Conservation (phyloP, 2,113 vertebrate genomes). For the Spermophilus dauricus region DNA sequence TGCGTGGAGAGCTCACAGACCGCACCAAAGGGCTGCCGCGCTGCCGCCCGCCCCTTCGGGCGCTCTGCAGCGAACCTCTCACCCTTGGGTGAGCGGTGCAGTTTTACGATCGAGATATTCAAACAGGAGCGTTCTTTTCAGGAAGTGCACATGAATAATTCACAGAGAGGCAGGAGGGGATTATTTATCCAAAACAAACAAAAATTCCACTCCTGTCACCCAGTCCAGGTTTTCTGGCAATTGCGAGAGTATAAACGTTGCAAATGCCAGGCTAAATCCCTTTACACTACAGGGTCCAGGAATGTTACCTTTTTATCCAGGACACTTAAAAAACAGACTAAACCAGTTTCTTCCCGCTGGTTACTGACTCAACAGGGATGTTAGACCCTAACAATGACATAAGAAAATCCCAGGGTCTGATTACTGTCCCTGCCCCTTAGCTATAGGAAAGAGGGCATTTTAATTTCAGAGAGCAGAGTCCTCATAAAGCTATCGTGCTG, state of each 20-base stretch:
- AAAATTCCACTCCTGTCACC: constrained; percentile 45
- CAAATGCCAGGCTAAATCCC: not conserved
- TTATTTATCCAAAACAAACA: constrained; percentile 72
- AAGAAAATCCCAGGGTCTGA: not conserved
- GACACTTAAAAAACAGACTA: not conserved
- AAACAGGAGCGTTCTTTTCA: constrained; percentile 66
- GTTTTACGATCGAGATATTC: constrained; percentile 57
- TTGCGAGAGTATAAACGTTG: not conserved
- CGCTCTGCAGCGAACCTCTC: not conserved
- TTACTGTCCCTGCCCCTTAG: not conserved
- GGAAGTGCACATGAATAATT: constrained; percentile 70
- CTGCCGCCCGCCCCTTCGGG: not conserved
- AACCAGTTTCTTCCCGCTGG: not conserved
- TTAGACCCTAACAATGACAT: not conserved
- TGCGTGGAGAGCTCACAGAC: not conserved
- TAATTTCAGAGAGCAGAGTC: not conserved
- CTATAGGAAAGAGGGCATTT: not conserved
- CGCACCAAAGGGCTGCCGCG: too few species aligned
- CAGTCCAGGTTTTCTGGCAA: constrained; percentile 68
- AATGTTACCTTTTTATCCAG: not conserved
- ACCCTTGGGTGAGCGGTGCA: constrained; percentile 33
- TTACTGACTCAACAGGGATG: not conserved
- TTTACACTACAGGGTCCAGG: not conserved
- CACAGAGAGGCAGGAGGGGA: not conserved
- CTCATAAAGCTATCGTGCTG: not conserved